Evolutionary conservation across 2,797 vertebrate genomes (phyloP).

Genomic region (Dendrocincla tyrannina): DNA sequence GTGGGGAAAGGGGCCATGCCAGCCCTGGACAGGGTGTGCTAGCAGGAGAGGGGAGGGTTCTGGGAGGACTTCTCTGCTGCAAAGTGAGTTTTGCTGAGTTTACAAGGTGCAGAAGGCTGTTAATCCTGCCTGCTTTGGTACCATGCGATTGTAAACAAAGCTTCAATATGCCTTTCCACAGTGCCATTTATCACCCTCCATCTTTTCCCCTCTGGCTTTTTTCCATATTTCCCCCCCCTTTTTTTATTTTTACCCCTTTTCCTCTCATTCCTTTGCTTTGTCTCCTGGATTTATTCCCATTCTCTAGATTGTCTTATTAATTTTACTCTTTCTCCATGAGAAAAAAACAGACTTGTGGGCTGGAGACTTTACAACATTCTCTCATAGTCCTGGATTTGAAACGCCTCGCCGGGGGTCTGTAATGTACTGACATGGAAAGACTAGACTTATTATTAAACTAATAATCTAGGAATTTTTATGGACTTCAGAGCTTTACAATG

Average conservation of each 20-base stretch:
- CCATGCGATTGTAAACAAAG: constrained; percentile 25
- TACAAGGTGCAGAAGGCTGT: constrained; percentile 43
- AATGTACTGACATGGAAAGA: constrained; percentile 22
- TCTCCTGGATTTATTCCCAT: constrained; percentile 32
- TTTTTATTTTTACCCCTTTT: fast-evolving
- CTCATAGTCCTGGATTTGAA: constrained; percentile 20
- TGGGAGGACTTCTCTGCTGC: constrained; percentile 37
- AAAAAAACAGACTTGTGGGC: background rate
- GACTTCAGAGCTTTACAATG: constrained; percentile 19
- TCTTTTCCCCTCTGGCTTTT: background rate
- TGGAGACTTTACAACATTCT: constrained; percentile 44
- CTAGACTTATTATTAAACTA: constrained; percentile 40
- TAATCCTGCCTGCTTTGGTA: constrained; percentile 14
- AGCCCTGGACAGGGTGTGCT: background rate
- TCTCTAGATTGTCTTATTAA: constrained; percentile 42
- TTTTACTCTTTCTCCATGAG: constrained; percentile 31
- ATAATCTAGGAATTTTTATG: constrained; percentile 49
- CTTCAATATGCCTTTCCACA: constrained; percentile 19
- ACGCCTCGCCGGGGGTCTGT: background rate
- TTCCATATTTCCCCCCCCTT: background rate
- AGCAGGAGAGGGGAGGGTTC: constrained; percentile 14
- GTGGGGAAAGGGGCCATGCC: background rate
- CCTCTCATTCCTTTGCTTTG: background rate
- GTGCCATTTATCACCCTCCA: background rate
- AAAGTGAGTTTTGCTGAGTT: constrained; percentile 65